Evolutionary conservation across 1,140 invertebrate genomes (phyloP), one percentile per base, ranked within the genome.

Genomic region (Drosophila albomicans): DNA sequence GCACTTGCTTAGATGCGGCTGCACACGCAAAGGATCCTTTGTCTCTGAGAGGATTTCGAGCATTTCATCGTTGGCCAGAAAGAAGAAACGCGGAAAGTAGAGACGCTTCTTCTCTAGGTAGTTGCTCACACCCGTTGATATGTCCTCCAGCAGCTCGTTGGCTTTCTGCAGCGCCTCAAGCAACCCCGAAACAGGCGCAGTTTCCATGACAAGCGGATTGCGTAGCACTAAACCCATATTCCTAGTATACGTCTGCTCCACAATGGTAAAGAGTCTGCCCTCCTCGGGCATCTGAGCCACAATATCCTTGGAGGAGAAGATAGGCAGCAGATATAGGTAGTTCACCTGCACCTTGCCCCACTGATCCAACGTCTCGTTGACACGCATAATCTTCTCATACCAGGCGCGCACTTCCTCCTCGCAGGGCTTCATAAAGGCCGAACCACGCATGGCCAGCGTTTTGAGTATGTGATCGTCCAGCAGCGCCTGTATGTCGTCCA

Each of bases 1-100:
- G 93, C 97, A 98, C 93, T 99, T 99, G 92, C 96, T 97, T 49
- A 99, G 93, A 94, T 98, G 97, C 0, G 97, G 97, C 84, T 98
- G 97, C 3, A 99, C 97, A 71, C 96, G 95, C 11, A 95, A 89
- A 1, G 96, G 97, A 93, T 99, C 97, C 93, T 98, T 98, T 0
- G 96, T 96, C 94, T 99, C 97, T 0, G 98, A 98, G 46, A 99
- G 93, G 85, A 99, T 99, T 93, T 99, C 97, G 20, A 99, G 93
- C 95, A 99, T 96, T 93, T 99, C 98, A 84, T 99, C 97, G 90
- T 99, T 99, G 5, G 98, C 99, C 41, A 99, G 93, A 88, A 99
- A 99, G 93, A 98, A 99, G 91, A 99, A 98, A 90, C 98, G 94
- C 1, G 98, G 96, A 91, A 99, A 99, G 91, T 95, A 98, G 1